Evolutionary conservation across 2,797 vertebrate genomes (phyloP).

Genomic region (Rhabdophis nuchalis): DNA sequence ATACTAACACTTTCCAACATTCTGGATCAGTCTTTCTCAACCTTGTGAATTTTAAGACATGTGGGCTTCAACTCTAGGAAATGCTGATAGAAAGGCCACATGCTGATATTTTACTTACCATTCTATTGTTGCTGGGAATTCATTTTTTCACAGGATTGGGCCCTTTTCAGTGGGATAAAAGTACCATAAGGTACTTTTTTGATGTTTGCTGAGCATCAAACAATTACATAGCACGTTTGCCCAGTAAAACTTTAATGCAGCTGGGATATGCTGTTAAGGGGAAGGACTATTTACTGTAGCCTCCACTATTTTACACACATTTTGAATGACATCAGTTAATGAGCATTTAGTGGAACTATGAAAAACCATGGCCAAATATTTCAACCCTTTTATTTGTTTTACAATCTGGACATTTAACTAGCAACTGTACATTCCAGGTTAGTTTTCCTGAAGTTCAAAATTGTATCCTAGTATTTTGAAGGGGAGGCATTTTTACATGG

Average conservation of each 20-base stretch:
- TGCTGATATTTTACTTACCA: background rate
- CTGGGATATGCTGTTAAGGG: background rate
- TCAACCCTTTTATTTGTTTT: background rate
- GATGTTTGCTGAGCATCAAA: background rate
- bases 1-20: background rate
- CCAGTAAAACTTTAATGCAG: background rate
- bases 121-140: background rate
- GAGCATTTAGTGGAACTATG: background rate
- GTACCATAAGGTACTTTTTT: background rate
- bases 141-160: background rate
- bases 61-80: background rate
- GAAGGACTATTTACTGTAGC: background rate
- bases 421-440: background rate
- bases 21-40: background rate
- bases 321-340: background rate
- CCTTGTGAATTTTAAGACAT: background rate
- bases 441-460: background rate
- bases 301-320: background rate
- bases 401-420: background rate
- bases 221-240: background rate
- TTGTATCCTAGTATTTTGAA: background rate
- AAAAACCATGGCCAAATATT: background rate
- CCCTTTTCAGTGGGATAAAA: background rate
- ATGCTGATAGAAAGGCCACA: background rate
- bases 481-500: background rate